Percentiles rank a stretch among this genome's conserved stretches.
These are phyloP conservation scores for Eumaeus atala DNA, from an alignment of 1,140 invertebrate species.

Conservation along the genomic window DNA sequence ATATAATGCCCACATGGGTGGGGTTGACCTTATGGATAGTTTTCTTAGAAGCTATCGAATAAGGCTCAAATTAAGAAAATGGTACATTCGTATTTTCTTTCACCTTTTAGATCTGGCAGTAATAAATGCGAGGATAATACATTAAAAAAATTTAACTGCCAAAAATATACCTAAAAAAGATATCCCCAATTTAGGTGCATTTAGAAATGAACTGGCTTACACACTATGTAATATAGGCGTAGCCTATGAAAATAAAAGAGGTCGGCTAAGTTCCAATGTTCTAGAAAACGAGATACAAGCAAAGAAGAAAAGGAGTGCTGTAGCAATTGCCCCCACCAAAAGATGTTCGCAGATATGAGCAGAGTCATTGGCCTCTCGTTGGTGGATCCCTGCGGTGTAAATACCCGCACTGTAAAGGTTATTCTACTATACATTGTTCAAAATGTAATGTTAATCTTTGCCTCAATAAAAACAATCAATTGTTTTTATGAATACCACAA, in stretches of 20 bases:
- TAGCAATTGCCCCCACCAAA: constrained; percentile 2
- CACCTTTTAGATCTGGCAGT: constrained; percentile 39
- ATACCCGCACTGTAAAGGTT: constrained; percentile 14
- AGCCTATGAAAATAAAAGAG: constrained; percentile 13
- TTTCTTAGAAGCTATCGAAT: constrained; percentile 19
- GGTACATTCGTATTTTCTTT: constrained; percentile 18
- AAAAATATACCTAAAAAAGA: neutral
- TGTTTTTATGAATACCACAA: constrained; percentile 7
- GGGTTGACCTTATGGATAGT: constrained; percentile 18
- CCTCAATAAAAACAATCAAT: constrained; percentile 17
- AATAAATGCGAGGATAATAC: constrained; percentile 44
- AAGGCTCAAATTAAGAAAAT: constrained; percentile 19
- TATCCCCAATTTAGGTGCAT: neutral
- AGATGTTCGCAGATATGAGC: too few species aligned
- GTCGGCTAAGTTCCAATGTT: constrained; percentile 12
- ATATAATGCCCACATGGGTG: constrained; percentile 70
- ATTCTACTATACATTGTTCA: constrained; percentile 15
- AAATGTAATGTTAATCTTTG: constrained; percentile 14
- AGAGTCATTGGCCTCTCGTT: too few species aligned
- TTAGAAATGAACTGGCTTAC: constrained; percentile 17
- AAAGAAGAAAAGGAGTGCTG: constrained; percentile 14
- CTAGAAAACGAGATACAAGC: constrained; percentile 13
- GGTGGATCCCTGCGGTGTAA: constrained; percentile 13
- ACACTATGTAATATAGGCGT: constrained; percentile 12
- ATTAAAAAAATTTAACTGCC: constrained; percentile 26